phyloP scores from a whole-genome alignment of 2,797 vertebrate genomes.

The Sebastes itinus region DNA sequence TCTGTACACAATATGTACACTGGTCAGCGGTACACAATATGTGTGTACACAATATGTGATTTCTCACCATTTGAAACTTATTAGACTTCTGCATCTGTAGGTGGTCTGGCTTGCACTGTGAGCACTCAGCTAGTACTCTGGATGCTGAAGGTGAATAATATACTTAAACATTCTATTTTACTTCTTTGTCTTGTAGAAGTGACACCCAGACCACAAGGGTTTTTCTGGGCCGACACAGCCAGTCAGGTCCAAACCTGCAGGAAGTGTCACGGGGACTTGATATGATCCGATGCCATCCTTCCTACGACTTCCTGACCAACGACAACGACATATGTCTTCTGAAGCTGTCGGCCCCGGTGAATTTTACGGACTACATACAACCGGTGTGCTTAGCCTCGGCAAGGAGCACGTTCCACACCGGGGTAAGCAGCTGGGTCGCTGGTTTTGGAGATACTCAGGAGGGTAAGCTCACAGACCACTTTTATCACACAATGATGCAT shows the following conservation, averaged over 20 bases:
- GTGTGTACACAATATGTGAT: too few species aligned
- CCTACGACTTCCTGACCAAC: accelerated
- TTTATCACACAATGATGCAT: background rate
- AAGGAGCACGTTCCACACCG: slow-evolving; percentile 26
- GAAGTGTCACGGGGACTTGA: accelerated
- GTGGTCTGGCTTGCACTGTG: too few species aligned
- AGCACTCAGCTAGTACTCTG: background rate
- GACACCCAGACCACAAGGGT: accelerated
- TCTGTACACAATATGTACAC: too few species aligned
- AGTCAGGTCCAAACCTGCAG: background rate
- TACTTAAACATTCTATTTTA: background rate
- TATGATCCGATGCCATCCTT: accelerated
- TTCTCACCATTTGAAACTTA: too few species aligned
- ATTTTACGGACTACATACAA: slow-evolving; percentile 55
- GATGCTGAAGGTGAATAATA: background rate
- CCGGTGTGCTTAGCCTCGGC: slow-evolving; percentile 77
- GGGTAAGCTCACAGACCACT: slow-evolving; percentile 14
- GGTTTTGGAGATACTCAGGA: background rate
- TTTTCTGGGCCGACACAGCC: slow-evolving; percentile 19
- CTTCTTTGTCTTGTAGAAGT: background rate
- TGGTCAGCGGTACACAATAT: too few species aligned
- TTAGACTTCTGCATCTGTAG: too few species aligned
- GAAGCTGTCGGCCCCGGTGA: slow-evolving; percentile 36
- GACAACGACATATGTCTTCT: slow-evolving; percentile 52
- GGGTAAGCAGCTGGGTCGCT: slow-evolving; percentile 40